Conservation (phyloP, 2,888 invertebrate species). For the Drosophila anceps region DNA sequence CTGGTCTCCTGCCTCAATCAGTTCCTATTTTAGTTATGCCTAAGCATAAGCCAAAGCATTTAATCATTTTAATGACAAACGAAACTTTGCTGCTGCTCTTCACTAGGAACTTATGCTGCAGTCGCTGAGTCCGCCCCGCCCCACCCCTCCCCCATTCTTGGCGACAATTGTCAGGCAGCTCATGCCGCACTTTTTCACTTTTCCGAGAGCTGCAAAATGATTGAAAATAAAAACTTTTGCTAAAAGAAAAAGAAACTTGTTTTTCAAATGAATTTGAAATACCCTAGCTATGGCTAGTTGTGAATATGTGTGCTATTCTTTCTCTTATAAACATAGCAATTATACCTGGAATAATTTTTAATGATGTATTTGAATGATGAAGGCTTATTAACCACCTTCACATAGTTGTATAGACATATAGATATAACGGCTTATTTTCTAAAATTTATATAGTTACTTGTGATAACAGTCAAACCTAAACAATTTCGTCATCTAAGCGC, state of each 20-base stretch:
- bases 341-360: neutral
- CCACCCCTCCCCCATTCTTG: neutral
- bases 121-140: neutral
- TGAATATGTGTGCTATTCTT: neutral
- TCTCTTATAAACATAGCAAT: neutral
- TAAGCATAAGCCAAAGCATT: constrained; percentile 83
- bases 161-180: constrained; percentile 70
- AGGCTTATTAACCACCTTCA: no score
- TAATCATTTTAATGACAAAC: constrained; percentile 82
- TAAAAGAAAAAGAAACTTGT: neutral
- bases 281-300: neutral
- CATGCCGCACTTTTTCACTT: constrained; percentile 46
- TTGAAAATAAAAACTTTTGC: constrained; percentile 17
- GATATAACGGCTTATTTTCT: no score
- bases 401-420: no score
- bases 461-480: no score
- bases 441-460: no score
- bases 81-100: constrained; percentile 15
- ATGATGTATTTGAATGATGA: no score
- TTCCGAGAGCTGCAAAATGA: constrained; percentile 24
- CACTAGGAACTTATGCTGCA: neutral
- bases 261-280: neutral
- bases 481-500: no score
- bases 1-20: constrained; percentile 23
- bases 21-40: constrained; percentile 80